Evolutionary conservation across 2,888 invertebrate genomes (phyloP), one percentile per base, ranked within the genome.

Genomic region (Hydrotaea cyrtoneurina): DNA sequence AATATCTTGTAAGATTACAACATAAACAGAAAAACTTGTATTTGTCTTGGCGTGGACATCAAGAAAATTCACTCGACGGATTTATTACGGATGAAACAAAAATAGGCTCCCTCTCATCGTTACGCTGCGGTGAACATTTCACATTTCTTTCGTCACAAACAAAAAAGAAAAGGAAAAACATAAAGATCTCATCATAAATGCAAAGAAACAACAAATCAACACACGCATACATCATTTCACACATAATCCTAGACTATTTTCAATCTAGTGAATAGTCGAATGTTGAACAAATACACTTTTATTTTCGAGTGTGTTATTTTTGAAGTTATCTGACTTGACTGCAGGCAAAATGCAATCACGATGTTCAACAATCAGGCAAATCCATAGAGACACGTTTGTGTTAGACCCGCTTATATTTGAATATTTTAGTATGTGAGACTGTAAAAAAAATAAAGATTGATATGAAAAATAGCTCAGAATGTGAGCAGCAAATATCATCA

Each of bases 261-360:
- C 4, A 23, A 21, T 21, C 21, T 53, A 13, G 53, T n/a, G 15
- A 21, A 19, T 21, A 17, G n/a, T 36, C 62, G 31, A 50, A 31
- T 7, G 59, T 71, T 82, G 46, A 36, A n/a, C 46, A 73, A 75
- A 69, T 39, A 50, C 74, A 74, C 73, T 74, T 59, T 64, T 66
- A 26, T 50, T n/a, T n/a, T n/a, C n/a, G n/a, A n/a, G n/a, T n/a
- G n/a, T n/a, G n/a, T n/a, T n/a, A 50, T 1, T 50, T 57, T 21
- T 57, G 21, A 11, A 26, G 31, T 31, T 31, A 31, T 31, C 31
- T 31, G 31, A 7, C 31, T 31, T 31, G 31, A 7, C 31, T 31
- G 31, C 31, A 31, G 15, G 39, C 66, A 66, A 10, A 62, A 66
- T 66, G 66, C 66, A 66, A 2, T 36, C 66, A 43, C n/a, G 0